Base-by-base conservation (phyloP, 1,140 invertebrate genomes). In the Drosophila lacteicornis region DNA sequence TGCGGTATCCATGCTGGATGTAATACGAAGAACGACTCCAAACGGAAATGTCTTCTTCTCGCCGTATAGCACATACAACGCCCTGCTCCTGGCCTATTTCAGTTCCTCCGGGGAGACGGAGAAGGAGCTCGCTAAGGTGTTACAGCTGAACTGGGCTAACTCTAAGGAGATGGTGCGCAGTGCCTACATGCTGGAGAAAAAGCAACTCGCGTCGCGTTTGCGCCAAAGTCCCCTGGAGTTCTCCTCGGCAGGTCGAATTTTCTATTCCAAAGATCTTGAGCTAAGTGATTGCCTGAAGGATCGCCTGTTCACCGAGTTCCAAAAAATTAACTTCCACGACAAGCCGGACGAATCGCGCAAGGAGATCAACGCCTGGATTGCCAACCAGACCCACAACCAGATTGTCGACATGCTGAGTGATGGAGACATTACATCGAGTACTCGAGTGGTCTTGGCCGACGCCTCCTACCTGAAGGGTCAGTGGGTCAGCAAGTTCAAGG, bases 381-480 rank as follows among this genome's bases (percentile, higher is more conserved):
- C 95, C 42, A 94, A 95, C 22, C 91, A 94, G 1, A 98, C 98
- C 0, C 95, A 96, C 58, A 94, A 95, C 17, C 95, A 98, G 86
- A 98, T 99, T 57, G 94, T 94, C 42, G 95, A 98, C 66, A 93
- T 98, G 43, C 78, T 98, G 2, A 94, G 95, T 0, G 65, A 92
- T 0, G 95, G 94, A 8, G 94, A 94, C 2, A 94, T 98, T 2
- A 93, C 93, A 15, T 71, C 94, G 4, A 74, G 88, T 1, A 97
- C 97, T 0, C 94, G 96, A 82, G 73, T 98, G 49, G 96, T 98
- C 8, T 90, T 98, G 56, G 96, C 96, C 0, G 98, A 98, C 91
- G 97, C 97, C 0, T 96, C 97, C 0, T 98, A 98, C 86, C 98
- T 98, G 93, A 98, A 98, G 93, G 94, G 96, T 58, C 95, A 96